Percentiles rank a stretch among this genome's conserved stretches.
These are phyloP conservation scores for Nilaparvata lugens DNA, from an alignment of 1,140 invertebrate genomes.

Conservation along the genomic window DNA sequence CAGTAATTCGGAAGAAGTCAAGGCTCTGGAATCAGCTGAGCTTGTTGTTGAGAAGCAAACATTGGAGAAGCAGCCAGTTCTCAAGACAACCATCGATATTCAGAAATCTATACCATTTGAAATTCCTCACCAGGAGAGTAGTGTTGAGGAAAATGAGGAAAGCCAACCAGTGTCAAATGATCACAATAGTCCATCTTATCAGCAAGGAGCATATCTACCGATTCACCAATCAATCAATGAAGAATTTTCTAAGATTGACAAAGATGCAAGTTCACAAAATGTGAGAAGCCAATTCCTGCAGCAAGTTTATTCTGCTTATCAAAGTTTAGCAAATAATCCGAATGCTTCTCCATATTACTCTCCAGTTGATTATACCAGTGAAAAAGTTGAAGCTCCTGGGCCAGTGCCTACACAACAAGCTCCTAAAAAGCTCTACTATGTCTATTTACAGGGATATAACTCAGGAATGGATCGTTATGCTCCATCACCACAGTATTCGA, in stretches of 20 bases:
- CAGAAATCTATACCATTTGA: constrained; percentile 25
- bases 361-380: not conserved
- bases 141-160: not conserved
- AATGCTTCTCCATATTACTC: not conserved
- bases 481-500: not conserved
- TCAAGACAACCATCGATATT: constrained; percentile 22
- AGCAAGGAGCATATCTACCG: not conserved
- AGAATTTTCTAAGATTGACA: not conserved
- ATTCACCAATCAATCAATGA: not conserved
- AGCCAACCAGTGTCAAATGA: not conserved
- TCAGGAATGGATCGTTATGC: constrained; percentile 7
- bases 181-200: not conserved
- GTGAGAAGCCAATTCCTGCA: constrained; percentile 10
- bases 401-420: constrained; percentile 2
- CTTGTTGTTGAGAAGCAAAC: constrained; percentile 19
- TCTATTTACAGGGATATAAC: constrained; percentile 13
- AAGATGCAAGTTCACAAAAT: not conserved
- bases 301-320: constrained; percentile 16
- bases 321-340: constrained; percentile 10
- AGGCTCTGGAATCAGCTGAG: not conserved
- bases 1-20: not conserved
- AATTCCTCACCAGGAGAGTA: constrained; percentile 7
- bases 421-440: constrained; percentile 11
- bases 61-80: constrained; percentile 16
- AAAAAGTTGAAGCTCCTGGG: not conserved